Base-by-base conservation (phyloP, 2,888 invertebrate genomes). In the Diadegma fenestrale region DNA sequence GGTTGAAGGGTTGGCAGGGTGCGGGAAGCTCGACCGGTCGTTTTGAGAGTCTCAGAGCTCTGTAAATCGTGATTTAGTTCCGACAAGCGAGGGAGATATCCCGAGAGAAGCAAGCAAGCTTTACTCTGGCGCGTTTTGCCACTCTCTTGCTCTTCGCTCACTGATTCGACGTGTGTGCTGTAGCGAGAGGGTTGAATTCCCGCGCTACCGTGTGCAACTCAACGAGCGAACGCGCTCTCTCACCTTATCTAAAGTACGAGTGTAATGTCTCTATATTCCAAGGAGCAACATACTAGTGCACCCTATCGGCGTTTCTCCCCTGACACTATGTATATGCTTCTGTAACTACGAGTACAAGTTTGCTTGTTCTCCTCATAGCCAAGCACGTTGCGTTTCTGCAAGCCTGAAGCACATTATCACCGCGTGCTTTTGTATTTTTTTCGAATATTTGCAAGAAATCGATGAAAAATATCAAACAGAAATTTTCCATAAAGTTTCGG, bases 181-280 rank as follows among this genome's bases (percentile, higher is more conserved):
- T 37, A 51, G 22, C 79, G 48, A 37, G 58, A 54, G 58, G 68
- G 58, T 43, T 45, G 30, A 41, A 51, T 66, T 77, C 48, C 51
- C 64, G 37, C 48, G 66, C 79, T 85, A 81, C 78, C 81, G 73
- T 82, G 48, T 82, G 41, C 77, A 72, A 73, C 80, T 84, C 85
- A 82, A 84, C 63, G 86, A 80, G 85, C 66, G 12, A 58, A 26
- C 41, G 3, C 78, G n/a, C 51, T 63, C 69, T 58, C 81, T 63
- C 61, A 64, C 79, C 87, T 90, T 90, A 90, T 90, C 89, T 89
- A 88, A 89, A 89, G 87, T 87, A 82, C 87, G 33, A 88, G 87
- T 87, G 82, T 90, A 89, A 90, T 90, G 88, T 90, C 88, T 90
- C 89, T 90, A 89, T 90, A 88, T 90, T 88, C 71, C 78, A 77